phyloP scores from a whole-genome alignment of 2,888 invertebrate genomes.

The Drosophila falleni region DNA sequence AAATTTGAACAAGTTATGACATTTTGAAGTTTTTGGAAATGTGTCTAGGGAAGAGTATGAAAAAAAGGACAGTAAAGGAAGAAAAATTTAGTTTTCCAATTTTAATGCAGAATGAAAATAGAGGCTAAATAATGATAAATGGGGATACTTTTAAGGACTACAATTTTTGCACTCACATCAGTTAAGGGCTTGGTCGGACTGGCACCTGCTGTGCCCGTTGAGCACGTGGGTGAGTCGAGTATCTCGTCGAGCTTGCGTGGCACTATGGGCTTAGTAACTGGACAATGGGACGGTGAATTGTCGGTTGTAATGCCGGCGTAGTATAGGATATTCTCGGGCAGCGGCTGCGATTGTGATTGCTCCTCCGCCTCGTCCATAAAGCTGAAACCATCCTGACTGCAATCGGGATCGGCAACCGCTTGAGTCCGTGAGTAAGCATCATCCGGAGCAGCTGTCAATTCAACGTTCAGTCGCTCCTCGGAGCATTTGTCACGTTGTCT shows the following conservation, averaged over 20 bases:
- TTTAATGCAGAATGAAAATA: too few species aligned
- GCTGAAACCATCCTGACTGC: constrained; percentile 87
- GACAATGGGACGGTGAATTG: constrained; percentile 84
- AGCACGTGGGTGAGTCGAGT: constrained; percentile 73
- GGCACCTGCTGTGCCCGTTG: constrained; percentile 49
- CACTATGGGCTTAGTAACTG: constrained; percentile 83
- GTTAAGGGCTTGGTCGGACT: constrained; percentile 75
- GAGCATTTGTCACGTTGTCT: constrained; percentile 47
- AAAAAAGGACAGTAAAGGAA: too few species aligned
- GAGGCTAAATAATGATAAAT: too few species aligned
- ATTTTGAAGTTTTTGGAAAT: too few species aligned
- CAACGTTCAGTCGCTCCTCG: constrained; percentile 47
- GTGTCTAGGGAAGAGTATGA: too few species aligned
- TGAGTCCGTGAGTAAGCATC: constrained; percentile 61
- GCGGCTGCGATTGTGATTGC: constrained; percentile 81
- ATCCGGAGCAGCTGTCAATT: constrained; percentile 42
- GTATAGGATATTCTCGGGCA: constrained; percentile 84
- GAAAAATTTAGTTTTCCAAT: too few species aligned
- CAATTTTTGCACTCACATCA: constrained; percentile 64
- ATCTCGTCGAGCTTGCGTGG: constrained; percentile 82
- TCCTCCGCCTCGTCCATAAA: constrained; percentile 86
- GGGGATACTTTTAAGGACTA: not conserved
- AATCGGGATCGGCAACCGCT: constrained; percentile 86
- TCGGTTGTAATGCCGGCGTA: constrained; percentile 85
- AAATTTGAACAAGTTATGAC: too few species aligned